phyloP scores from a whole-genome alignment of 2,113 vertebrate species.

The Rhea pennata region DNA sequence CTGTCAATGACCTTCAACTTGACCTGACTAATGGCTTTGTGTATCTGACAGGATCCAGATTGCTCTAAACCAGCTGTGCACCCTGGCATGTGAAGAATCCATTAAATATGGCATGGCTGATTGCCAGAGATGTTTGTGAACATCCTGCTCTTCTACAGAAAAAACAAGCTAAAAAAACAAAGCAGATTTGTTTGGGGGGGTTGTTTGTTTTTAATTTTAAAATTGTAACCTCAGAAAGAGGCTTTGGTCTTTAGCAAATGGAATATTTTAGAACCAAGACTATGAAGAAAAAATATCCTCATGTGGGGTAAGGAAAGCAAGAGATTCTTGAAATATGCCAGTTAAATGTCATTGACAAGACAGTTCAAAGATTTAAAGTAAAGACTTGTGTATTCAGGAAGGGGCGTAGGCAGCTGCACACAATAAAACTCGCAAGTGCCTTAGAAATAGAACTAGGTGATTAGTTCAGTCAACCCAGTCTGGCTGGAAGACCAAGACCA shows the following conservation, averaged over 20 bases:
- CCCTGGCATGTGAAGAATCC: neutral
- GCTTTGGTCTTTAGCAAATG: neutral
- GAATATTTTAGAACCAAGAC: neutral
- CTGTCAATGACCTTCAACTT: neutral
- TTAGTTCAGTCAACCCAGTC: slow-evolving; percentile 11
- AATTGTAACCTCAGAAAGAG: neutral
- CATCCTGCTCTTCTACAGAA: neutral
- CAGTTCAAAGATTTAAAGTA: neutral
- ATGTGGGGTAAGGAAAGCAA: neutral
- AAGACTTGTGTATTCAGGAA: neutral
- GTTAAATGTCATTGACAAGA: neutral
- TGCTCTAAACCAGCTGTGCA: neutral
- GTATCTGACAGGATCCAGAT: neutral
- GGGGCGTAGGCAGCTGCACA: neutral
- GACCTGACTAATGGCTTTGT: neutral
- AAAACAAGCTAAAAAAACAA: slow-evolving; percentile 27
- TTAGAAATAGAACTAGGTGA: neutral
- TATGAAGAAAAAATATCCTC: neutral
- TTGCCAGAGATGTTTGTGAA: slow-evolving; percentile 15
- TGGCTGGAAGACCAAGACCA: slow-evolving; percentile 33
- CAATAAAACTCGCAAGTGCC: neutral
- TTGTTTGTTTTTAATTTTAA: neutral
- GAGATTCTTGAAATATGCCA: neutral
- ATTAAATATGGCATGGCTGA: neutral
- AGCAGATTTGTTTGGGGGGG: neutral